phyloP scores from a whole-genome alignment of 2,888 invertebrate genomes.

The Drosophila meridiana region DNA sequence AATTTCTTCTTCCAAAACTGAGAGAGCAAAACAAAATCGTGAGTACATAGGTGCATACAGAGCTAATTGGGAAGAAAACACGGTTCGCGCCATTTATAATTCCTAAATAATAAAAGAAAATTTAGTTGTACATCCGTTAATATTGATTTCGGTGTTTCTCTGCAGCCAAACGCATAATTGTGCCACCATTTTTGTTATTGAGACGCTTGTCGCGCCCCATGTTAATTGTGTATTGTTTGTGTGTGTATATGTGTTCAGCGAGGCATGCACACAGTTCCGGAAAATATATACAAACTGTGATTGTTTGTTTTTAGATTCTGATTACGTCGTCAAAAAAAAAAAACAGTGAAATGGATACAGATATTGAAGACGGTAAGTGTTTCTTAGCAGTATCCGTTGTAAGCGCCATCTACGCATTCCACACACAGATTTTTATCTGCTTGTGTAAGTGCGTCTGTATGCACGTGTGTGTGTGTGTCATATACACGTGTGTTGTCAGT shows the following conservation, averaged over 20 bases:
- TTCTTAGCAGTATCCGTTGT: not conserved
- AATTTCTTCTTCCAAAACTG: slow-evolving; percentile 28
- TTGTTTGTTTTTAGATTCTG: slow-evolving; percentile 26
- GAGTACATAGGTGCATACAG: slow-evolving; percentile 38
- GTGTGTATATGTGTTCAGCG: slow-evolving; percentile 21
- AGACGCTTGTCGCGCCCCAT: slow-evolving; percentile 27
- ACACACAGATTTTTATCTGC: not conserved
- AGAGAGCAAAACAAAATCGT: slow-evolving; percentile 44
- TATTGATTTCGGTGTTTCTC: slow-evolving; percentile 10
- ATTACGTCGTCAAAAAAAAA: slow-evolving; percentile 5
- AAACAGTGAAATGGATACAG: slow-evolving; percentile 41
- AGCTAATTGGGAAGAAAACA: slow-evolving; percentile 49
- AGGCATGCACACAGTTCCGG: slow-evolving; percentile 28
- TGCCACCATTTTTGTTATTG: slow-evolving; percentile 14
- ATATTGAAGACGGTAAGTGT: slow-evolving; percentile 50
- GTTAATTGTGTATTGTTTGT: slow-evolving; percentile 12
- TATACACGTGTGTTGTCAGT: slow-evolving; percentile 43
- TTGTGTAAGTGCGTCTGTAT: not conserved
- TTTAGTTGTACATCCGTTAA: not conserved
- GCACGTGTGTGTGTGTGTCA: not conserved
- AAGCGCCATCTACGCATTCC: slow-evolving; percentile 12
- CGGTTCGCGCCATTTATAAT: slow-evolving; percentile 48
- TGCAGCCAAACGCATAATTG: not conserved
- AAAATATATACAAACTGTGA: slow-evolving; percentile 35
- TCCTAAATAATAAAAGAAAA: slow-evolving; percentile 26